Evolutionary conservation across 2,113 vertebrate genomes (phyloP), one percentile per base, ranked within the genome.

Genomic region (Galemys pyrenaicus): DNA sequence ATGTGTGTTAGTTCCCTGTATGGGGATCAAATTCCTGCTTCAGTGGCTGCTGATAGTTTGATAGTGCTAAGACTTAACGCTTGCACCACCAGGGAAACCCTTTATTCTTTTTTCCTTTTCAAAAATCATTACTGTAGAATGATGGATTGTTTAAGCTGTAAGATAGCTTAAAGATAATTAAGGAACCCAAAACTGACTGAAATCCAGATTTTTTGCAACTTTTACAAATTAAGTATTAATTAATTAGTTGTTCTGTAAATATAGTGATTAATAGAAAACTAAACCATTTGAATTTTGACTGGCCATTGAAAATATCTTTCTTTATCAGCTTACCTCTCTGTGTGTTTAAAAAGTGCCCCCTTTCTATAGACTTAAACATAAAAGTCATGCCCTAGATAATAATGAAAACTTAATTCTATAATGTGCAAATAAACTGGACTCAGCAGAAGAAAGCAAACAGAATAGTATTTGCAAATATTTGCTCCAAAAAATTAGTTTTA

Each of bases 401-500:
- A 30, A 94, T 49, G 87, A 60, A 67, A 62, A 68, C 51, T 13
- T 22, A 79, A 90, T 13, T 46, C 8, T 73, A 15, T 54, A 28
- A 49, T 22, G 9, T 9, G 1, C 7, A 67, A 91, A 58, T 80
- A 67, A 60, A 83, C 16, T 28, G 0, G 16, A 5, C 6, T 62
- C 78, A 89, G 30, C 58, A 9, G 41, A 78, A 6, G 39, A 82
- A 41, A 60, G 20, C 9, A 62, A 41, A 12, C 56, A 64, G 46
- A 49, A 51, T 51, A 44, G 6, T 58, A 56, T 28, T 68, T 85
- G 30, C 54, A 88, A 92, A 86, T 92, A 82, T 89, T 90, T 92
- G 28, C 13, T 56, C 16, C 35, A 30, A 4, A 17, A 75, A 86
- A 89, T 46, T 77, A 44, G 12, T 88, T 77, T 95, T 89, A 46